Base-by-base conservation (phyloP, 2,797 vertebrate genomes). In the Hafferia zeledoni region DNA sequence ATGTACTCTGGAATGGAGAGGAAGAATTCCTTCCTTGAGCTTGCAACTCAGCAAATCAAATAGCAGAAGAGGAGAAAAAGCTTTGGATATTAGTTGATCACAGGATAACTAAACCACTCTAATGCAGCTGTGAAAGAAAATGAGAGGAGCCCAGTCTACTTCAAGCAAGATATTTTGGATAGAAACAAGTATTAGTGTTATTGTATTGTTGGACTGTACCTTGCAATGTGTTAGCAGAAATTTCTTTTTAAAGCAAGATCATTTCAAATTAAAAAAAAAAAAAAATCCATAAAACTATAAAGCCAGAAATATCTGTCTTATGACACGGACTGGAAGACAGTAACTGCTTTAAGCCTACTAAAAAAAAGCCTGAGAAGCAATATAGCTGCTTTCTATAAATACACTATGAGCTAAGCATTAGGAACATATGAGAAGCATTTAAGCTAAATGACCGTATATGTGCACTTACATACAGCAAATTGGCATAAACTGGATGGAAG, bases 401-500 rank as follows among this genome's bases (percentile, higher is more conserved):
- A 56, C 9, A 23, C 17, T 9, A 17, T 79, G 81, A 93, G 35
- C 59, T 92, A 85, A 94, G 79, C 7, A 2, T 71, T 33, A 52
- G 63, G 63, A 93, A 91, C 91, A 94, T 81, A 33, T 74, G 94
- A 92, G 44, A 96, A 75, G 4, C 5, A 77, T 96, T 95, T 84
- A 69, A 63, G 33, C 25, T 69, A 69, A 93, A 72, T 2, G 2
- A 43, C 50, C 68, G 6, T 87, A 28, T 46, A 25, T 23, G 47
- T 74, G 63, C 63, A 55, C 30, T 60, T n/a, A 49, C 37, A 10
- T 49, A 53, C 7, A 76, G 77, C 16, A 59, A 61, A 72, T 19
- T 69, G 59, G 55, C 30, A 72, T 50, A 44, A 92, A 89, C n/a
- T 56, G 55, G 46, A 63, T 91, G 59, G 74, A 79, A 92, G 83